phyloP scores from a whole-genome alignment of 2,113 vertebrate genomes.

The Petaurus breviceps region DNA sequence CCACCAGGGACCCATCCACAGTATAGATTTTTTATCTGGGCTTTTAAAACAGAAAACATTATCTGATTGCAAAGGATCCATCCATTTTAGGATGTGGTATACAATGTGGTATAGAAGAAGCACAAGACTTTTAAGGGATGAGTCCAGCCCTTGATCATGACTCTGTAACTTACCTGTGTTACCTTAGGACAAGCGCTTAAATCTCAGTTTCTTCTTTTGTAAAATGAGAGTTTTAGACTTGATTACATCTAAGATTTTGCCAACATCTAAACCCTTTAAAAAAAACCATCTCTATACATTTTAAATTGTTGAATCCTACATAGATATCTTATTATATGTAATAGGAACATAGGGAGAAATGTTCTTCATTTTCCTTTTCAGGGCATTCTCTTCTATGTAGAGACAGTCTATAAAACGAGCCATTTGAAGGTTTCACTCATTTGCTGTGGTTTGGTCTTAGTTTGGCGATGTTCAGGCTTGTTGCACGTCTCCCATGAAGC shows the following conservation, averaged over 20 bases:
- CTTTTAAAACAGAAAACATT: background rate
- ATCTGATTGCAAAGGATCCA: background rate
- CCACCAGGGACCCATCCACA: too few relatives aligned
- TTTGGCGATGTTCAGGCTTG: constrained; percentile 63
- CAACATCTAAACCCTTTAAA: background rate
- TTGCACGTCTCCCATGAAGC: constrained; percentile 21
- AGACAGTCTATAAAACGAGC: background rate
- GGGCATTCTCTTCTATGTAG: background rate
- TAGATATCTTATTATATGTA: background rate
- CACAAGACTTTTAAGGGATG: too few relatives aligned
- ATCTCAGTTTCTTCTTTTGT: background rate
- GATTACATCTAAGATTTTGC: background rate
- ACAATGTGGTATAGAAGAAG: too few relatives aligned
- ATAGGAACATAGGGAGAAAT: background rate
- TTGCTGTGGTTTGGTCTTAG: background rate
- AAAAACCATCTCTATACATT: background rate
- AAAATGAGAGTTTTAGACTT: background rate
- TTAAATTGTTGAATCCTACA: background rate
- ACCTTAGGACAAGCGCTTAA: background rate
- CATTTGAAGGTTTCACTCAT: background rate
- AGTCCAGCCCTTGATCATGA: background rate
- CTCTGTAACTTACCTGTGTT: background rate
- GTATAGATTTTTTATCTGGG: too few relatives aligned
- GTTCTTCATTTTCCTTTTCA: background rate
- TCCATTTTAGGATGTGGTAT: too few relatives aligned